Conservation (phyloP, 2,888 invertebrate genomes). For the Gymnoscelis rufifasciata region DNA sequence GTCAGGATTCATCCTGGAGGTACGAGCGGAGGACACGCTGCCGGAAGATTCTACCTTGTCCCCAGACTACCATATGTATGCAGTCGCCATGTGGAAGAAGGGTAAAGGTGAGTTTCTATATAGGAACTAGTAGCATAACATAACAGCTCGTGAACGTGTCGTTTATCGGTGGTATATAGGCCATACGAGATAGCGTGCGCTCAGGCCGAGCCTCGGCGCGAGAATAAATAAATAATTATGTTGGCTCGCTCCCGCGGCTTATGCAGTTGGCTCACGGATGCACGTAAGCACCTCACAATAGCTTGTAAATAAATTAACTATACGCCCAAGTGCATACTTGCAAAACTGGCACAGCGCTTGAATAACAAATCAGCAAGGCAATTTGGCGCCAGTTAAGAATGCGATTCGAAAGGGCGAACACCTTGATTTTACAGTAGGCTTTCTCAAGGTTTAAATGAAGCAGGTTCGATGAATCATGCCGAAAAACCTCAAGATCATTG, state of each 20-base stretch:
- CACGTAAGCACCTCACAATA: constrained; percentile 49
- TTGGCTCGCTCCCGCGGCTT: constrained; percentile 38
- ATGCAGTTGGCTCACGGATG: constrained; percentile 30
- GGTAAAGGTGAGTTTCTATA: constrained; percentile 80
- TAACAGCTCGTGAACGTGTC: neutral
- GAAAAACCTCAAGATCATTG: constrained; percentile 20
- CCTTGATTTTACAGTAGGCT: constrained; percentile 29
- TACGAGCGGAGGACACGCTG: constrained; percentile 72
- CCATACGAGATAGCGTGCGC: constrained; percentile 46
- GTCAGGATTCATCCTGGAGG: constrained; percentile 85
- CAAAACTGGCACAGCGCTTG: constrained; percentile 40
- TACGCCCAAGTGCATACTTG: constrained; percentile 28
- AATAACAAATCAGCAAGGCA: constrained; percentile 39
- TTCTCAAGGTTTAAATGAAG: constrained; percentile 23
- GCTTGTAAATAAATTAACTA: constrained; percentile 56
- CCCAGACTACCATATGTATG: constrained; percentile 81
- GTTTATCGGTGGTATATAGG: constrained; percentile 18
- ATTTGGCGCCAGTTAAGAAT: constrained; percentile 29
- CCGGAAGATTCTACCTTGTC: constrained; percentile 67
- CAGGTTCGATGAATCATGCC: constrained; percentile 24
- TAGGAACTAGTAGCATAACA: constrained; percentile 26
- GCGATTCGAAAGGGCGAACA: constrained; percentile 38
- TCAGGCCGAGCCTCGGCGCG: constrained; percentile 37
- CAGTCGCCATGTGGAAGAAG: constrained; percentile 84
- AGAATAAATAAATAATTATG: constrained; percentile 56